Base-by-base conservation (phyloP, 2,888 invertebrate genomes). In the Copidosoma aretas region DNA sequence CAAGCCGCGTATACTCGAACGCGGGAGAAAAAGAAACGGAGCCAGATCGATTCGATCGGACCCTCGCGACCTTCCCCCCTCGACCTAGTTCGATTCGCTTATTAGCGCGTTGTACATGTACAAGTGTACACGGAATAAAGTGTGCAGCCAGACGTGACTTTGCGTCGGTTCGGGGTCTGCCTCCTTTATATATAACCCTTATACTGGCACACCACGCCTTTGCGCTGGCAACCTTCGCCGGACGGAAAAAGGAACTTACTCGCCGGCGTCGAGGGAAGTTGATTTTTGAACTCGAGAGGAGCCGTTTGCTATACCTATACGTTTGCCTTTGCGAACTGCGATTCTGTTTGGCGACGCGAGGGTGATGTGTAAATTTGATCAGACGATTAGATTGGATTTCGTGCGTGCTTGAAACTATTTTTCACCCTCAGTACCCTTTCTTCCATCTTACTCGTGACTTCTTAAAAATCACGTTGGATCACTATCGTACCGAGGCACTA, bases 11-110 rank as follows among this genome's bases (percentile, higher is more conserved):
- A 19, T 46, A 49, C 15, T 17, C 54, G 21, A 54, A 32, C 21
- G 19, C 43, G 46, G 24, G n/a, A 56, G 49, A 49, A 54, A 41
- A 41, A n/a, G n/a, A n/a, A n/a, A n/a, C n/a, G 14, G 41, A 63
- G 49, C 52, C 41, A 24, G 60, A 68, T 68, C 63, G 56, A 68
- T 68, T 60, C 32, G 8, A 8, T 63, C 64, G 64, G 64, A 68
- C 56, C 56, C 39, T 8, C 25, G 17, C 41, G 25, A 52, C 54
- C 43, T 43, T 58, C 19, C n/a, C 17, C 25, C 3, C 43, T 46
- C 43, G 43, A 46, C 43, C 43, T 12, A 46, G 15, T 46, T 46
- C 54, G 22, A 53, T 24, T 64, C 25, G 19, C 49, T 68, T 64
- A 68, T 59, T 67, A 63, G 59, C 21, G 59, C 46, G 32, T 22